Evolutionary conservation across 2,797 vertebrate species (phyloP).

Genomic region (Chiroxiphia lanceolata): DNA sequence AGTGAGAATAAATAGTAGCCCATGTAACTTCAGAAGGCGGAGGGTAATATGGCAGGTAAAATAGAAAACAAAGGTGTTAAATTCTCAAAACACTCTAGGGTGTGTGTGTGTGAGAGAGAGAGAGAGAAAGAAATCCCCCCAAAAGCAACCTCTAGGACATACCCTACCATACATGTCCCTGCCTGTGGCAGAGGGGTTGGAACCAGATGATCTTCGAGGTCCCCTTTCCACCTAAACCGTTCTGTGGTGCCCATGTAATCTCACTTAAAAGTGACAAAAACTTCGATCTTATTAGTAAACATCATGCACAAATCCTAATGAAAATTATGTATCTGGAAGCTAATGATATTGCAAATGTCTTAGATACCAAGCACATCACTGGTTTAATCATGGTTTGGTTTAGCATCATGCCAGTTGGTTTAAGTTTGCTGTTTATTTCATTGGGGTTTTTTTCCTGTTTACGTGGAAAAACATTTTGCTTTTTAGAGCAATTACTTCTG

Average conservation of each 20-base stretch:
- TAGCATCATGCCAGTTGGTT: background rate
- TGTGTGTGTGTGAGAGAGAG: too few species aligned
- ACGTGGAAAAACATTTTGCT: background rate
- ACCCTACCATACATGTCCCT: background rate
- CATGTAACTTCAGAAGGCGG: background rate
- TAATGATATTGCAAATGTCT: background rate
- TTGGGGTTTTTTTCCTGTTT: background rate
- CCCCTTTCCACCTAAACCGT: background rate
- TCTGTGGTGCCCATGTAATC: background rate
- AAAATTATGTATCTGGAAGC: fast-evolving
- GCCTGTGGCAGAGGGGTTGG: fast-evolving
- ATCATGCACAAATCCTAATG: background rate
- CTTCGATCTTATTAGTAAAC: background rate
- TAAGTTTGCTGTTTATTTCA: background rate
- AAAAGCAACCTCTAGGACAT: background rate
- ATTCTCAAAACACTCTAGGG: background rate
- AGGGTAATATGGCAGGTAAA: background rate
- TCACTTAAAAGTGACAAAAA: background rate
- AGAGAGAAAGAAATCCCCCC: too few species aligned
- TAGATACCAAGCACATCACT: fast-evolving
- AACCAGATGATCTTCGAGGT: too few species aligned
- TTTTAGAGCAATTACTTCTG: background rate
- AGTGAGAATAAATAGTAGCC: background rate
- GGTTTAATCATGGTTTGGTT: background rate
- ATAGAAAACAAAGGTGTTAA: background rate